A percentile compares a stretch with the other conserved stretches of the same genome.
phyloP scores from a whole-genome alignment of 2,113 vertebrate species.

The Merops nubicus region DNA sequence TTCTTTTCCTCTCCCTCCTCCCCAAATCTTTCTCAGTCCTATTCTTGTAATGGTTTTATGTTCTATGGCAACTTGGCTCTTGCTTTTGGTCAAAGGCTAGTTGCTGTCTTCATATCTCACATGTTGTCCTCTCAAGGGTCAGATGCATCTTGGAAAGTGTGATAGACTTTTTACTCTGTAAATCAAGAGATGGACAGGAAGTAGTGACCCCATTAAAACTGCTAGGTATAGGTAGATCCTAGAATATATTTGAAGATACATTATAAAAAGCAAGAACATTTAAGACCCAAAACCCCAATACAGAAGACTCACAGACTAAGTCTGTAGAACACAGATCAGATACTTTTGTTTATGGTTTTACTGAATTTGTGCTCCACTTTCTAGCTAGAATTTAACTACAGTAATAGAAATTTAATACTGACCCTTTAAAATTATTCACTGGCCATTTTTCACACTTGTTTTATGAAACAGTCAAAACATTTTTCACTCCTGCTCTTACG shows the following conservation, averaged over 20 bases:
- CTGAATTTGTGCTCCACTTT: neutral
- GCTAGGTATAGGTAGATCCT: neutral
- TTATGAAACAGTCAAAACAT: conserved; percentile 57
- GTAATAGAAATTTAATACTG: neutral
- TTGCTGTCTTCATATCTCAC: neutral
- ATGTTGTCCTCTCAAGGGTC: neutral
- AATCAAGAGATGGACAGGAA: neutral
- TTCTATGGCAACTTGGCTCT: neutral
- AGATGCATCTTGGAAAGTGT: neutral
- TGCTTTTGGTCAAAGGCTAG: neutral
- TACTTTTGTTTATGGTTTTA: neutral
- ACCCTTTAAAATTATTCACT: conserved; percentile 32
- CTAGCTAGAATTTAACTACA: neutral
- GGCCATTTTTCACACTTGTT: conserved; percentile 43
- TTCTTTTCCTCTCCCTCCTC: neutral
- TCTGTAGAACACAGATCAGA: neutral
- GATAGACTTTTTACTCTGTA: neutral
- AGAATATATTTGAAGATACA: neutral
- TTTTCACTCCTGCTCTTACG: conserved; percentile 12
- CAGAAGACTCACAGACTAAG: neutral
- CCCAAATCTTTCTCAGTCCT: neutral
- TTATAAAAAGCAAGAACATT: neutral
- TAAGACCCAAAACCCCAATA: neutral
- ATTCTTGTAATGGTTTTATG: neutral
- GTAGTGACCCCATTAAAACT: neutral